Conservation (phyloP, 2,113 vertebrate genomes). For the Tonatia bakeri region DNA sequence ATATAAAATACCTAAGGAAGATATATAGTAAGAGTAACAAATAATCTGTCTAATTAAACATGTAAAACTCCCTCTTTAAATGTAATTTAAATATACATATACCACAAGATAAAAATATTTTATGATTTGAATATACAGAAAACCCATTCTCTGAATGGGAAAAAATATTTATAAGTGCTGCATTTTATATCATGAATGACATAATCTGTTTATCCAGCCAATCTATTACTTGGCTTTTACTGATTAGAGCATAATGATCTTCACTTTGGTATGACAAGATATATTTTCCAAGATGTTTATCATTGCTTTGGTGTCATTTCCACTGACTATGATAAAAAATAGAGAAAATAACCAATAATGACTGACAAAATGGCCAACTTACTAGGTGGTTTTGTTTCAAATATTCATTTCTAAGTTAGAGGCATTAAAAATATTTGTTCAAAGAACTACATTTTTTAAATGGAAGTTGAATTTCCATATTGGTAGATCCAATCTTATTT, state of each 20-base stretch:
- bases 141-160: not conserved
- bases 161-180: not conserved
- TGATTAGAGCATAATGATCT: not conserved
- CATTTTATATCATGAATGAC: not conserved
- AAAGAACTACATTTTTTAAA: not conserved
- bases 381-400: slow-evolving; percentile 19
- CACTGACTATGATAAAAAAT: not conserved
- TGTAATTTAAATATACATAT: not conserved
- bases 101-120: not conserved
- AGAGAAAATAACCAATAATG: not conserved
- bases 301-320: not conserved
- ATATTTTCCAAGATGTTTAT: not conserved
- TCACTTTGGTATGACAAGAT: not conserved
- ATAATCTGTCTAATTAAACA: not conserved
- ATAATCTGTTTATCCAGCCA: not conserved
- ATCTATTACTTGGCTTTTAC: not conserved
- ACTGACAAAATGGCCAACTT: not conserved
- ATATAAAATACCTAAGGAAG: not conserved
- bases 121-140: not conserved
- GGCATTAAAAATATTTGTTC: not conserved
- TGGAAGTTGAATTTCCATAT: not conserved
- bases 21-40: not conserved
- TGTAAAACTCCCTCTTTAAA: not conserved
- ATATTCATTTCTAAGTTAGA: not conserved
- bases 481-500: not conserved